A percentile compares a stretch with the other conserved stretches of the same genome.
These are phyloP conservation scores for Latheticus oryzae DNA, from an alignment of 2,888 invertebrate genomes.

Conservation along the genomic window DNA sequence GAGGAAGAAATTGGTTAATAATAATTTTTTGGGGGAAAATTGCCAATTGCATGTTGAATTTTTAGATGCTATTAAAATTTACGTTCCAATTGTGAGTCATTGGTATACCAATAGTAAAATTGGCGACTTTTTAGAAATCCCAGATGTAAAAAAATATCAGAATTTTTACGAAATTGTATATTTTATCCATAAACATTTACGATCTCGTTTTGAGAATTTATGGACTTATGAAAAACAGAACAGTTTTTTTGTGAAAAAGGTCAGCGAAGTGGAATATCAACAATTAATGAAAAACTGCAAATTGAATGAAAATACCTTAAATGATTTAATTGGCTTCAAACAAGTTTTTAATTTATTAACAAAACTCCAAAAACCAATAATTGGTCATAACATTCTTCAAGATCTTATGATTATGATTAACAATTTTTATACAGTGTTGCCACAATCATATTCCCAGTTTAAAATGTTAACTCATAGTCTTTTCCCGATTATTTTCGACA, in stretches of 20 bases:
- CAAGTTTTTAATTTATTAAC: slow-evolving; percentile 73
- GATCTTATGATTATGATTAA: slow-evolving; percentile 79
- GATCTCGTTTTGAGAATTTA: slow-evolving; percentile 65
- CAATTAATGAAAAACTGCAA: slow-evolving; percentile 57
- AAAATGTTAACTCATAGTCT: slow-evolving; percentile 72
- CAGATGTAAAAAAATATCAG: slow-evolving; percentile 54
- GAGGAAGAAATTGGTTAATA: slow-evolving; percentile 45
- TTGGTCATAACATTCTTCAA: slow-evolving; percentile 81
- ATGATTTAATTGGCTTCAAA: slow-evolving; percentile 74
- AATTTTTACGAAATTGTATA: slow-evolving; percentile 69
- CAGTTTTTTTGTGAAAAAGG: slow-evolving; percentile 62
- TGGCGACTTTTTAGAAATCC: slow-evolving; percentile 55
- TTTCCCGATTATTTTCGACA: slow-evolving; percentile 80
- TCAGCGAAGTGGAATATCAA: slow-evolving; percentile 56
- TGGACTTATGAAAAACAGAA: slow-evolving; percentile 58
- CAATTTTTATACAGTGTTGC: slow-evolving; percentile 78
- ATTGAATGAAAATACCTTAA: slow-evolving; percentile 68
- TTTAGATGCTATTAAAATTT: slow-evolving; percentile 56
- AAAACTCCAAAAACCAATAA: slow-evolving; percentile 74
- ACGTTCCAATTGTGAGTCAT: slow-evolving; percentile 55
- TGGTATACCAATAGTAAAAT: slow-evolving; percentile 60
- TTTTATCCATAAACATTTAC: slow-evolving; percentile 71
- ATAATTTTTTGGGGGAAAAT: slow-evolving; percentile 64
- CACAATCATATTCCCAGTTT: slow-evolving; percentile 73
- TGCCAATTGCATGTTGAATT: slow-evolving; percentile 43